Evolutionary conservation across 53 echinoderm and acorn worm species (phyloP).

Genomic region (Hippasteria phrygiana): DNA sequence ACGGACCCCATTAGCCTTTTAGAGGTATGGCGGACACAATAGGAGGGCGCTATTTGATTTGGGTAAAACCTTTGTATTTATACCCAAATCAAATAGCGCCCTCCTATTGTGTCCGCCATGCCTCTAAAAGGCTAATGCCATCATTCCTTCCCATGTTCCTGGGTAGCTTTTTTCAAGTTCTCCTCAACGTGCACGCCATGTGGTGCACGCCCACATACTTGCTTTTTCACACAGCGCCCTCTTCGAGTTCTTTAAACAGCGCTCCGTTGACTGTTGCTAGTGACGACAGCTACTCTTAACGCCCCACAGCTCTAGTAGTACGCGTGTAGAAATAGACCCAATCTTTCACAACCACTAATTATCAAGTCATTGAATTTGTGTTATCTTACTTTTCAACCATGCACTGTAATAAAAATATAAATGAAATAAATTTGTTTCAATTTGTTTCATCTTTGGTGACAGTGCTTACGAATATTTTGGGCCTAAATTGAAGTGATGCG

Average conservation of each 20-base stretch:
- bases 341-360: not conserved
- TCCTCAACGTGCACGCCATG: not conserved
- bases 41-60: too few species aligned
- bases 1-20: too few species aligned
- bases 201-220: not conserved
- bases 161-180: not conserved
- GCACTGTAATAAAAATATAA: not conserved
- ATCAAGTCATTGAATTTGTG: not conserved
- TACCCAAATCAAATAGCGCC: too few species aligned
- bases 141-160: not conserved
- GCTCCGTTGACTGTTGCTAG: constrained; percentile 43
- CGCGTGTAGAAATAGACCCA: not conserved
- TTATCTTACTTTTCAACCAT: not conserved
- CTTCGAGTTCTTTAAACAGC: not conserved
- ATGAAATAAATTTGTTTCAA: not conserved
- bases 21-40: too few species aligned
- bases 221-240: not conserved
- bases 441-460: not conserved
- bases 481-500: constrained; percentile 3
- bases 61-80: too few species aligned
- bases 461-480: not conserved
- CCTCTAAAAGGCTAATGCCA: too few species aligned
- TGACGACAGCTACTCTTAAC: constrained; percentile 48
- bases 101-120: too few species aligned
- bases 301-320: not conserved